Conservation (phyloP, 92 coral and sea anemone genomes). For the Blastomussa wellsi region DNA sequence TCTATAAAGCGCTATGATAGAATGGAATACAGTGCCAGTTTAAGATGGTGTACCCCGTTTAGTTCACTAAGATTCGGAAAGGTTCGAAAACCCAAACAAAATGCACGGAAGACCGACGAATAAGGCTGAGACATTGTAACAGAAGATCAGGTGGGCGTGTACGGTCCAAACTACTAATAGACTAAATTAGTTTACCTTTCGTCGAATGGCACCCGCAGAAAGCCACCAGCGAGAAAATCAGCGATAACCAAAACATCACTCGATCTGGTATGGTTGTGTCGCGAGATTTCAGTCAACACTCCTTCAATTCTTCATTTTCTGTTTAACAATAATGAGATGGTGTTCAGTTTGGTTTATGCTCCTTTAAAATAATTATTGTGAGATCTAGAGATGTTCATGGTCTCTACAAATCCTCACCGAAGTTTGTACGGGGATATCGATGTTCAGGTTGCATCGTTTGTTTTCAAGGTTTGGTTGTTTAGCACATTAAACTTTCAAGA, state of each 20-base stretch:
- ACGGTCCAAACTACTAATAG: not conserved
- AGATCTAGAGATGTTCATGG: not conserved
- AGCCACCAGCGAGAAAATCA: slow-evolving; percentile 28
- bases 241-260: slow-evolving; percentile 40
- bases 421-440: not conserved
- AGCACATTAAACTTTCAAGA: slow-evolving; percentile 4
- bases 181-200: slow-evolving; percentile 30
- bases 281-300: not conserved
- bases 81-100: not conserved
- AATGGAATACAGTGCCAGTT: too few species aligned
- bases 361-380: not conserved
- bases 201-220: slow-evolving; percentile 41
- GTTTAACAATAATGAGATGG: not conserved
- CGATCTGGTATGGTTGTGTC: not conserved
- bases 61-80: not conserved
- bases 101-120: not conserved
- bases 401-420: not conserved
- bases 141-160: not conserved
- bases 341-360: not conserved
- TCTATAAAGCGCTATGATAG: not conserved
- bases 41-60: too few species aligned
- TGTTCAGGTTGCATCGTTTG: not conserved
- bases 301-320: slow-evolving; percentile 26
- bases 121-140: not conserved
- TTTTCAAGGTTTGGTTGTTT: not conserved